Percentiles rank a stretch among this genome's conserved stretches.
These are phyloP conservation scores for Hemaris fuciformis DNA, from an alignment of 2,888 invertebrate genomes.

Conservation along the genomic window DNA sequence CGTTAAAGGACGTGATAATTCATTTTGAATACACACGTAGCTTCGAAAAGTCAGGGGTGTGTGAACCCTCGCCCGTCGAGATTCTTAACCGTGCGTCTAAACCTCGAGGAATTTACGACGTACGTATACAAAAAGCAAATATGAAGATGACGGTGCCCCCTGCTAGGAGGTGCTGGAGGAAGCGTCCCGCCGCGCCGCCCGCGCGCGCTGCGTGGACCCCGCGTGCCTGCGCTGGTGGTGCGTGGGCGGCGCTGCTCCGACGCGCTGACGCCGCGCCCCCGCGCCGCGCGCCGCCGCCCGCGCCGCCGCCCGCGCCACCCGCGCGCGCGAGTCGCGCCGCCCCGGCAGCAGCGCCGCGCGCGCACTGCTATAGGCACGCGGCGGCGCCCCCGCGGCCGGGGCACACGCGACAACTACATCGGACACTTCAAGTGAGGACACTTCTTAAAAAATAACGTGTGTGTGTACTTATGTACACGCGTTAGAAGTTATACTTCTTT, in stretches of 20 bases:
- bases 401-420: background rate
- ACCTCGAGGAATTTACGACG: too few species aligned
- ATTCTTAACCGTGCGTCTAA: too few species aligned
- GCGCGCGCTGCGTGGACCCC: slow-evolving; percentile 94
- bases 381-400: background rate
- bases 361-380: slow-evolving; percentile 22
- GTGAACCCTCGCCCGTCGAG: too few species aligned
- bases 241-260: slow-evolving; percentile 45
- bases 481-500: too few species aligned
- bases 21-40: too few species aligned
- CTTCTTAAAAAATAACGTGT: too few species aligned
- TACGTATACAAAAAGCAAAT: too few species aligned
- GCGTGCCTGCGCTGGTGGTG: slow-evolving; percentile 92
- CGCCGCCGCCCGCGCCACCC: slow-evolving; percentile 47
- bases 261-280: slow-evolving; percentile 49
- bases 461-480: too few species aligned
- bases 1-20: too few species aligned
- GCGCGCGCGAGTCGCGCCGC: slow-evolving; percentile 34
- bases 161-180: slow-evolving; percentile 95
- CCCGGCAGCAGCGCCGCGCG: slow-evolving; percentile 38
- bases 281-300: slow-evolving; percentile 20
- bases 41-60: too few species aligned
- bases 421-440: background rate
- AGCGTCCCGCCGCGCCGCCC: slow-evolving; percentile 91
- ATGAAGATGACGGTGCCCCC: background rate